Conservation (phyloP, 2,888 invertebrate genomes). For the Parascotia fuliginaria region DNA sequence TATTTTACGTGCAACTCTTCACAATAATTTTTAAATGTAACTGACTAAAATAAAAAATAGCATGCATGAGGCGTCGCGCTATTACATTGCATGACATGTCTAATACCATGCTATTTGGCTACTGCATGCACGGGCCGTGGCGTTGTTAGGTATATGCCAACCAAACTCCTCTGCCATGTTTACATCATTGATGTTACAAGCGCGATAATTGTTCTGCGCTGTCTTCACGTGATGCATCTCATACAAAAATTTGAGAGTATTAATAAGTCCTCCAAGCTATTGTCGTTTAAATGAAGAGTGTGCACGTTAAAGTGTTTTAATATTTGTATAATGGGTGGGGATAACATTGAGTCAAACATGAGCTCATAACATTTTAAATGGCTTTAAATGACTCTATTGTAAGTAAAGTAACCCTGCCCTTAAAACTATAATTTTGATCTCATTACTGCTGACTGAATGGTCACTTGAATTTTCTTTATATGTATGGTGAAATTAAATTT, state of each 20-base stretch:
- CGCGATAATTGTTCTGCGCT: too few species aligned
- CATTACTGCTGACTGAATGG: slow-evolving; percentile 57
- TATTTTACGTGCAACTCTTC: slow-evolving; percentile 33
- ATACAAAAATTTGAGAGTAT: neutral
- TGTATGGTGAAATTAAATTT: slow-evolving; percentile 23
- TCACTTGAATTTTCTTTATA: slow-evolving; percentile 30
- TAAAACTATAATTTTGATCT: slow-evolving; percentile 68
- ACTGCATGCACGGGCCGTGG: too few species aligned
- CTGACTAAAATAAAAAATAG: too few species aligned
- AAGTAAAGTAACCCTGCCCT: slow-evolving; percentile 11
- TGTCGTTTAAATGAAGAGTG: slow-evolving; percentile 7
- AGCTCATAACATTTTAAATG: neutral
- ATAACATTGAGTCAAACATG: neutral
- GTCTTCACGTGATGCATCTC: too few species aligned
- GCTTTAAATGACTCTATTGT: neutral
- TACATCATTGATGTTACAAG: too few species aligned
- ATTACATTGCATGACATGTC: too few species aligned
- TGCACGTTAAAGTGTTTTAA: slow-evolving; percentile 26
- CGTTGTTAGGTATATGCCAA: too few species aligned
- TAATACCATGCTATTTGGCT: too few species aligned
- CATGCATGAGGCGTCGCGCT: too few species aligned
- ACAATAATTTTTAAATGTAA: neutral
- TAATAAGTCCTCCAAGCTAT: neutral
- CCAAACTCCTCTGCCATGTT: too few species aligned
- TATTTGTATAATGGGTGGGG: slow-evolving; percentile 24